Percentiles rank a stretch among this genome's conserved stretches.
phyloP scores from a whole-genome alignment of 2,797 vertebrate genomes.

The Sebastiscus albofasciatus region DNA sequence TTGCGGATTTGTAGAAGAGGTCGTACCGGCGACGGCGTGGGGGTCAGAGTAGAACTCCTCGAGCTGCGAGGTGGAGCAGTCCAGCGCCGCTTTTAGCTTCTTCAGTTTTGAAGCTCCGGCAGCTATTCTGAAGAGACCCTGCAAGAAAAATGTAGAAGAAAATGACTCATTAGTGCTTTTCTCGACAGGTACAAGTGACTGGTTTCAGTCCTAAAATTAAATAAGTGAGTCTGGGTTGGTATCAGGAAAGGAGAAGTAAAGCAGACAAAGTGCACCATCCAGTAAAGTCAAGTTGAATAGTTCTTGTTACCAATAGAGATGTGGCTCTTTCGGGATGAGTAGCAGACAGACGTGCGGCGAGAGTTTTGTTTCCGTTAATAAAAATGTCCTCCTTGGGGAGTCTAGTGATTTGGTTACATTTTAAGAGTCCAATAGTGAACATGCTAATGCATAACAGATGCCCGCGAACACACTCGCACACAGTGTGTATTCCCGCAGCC shows the following conservation, averaged over 20 bases:
- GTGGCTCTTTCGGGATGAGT: conserved; percentile 36
- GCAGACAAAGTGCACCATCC: background rate
- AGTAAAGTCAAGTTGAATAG: conserved; percentile 15
- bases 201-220: conserved; percentile 47
- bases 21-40: conserved; percentile 95
- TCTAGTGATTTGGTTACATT: conserved; percentile 30
- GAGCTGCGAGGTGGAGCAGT: conserved; percentile 96
- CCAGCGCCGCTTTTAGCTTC: conserved; percentile 96
- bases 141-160: background rate
- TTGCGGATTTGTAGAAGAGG: background rate
- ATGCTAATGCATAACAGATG: conserved; percentile 66
- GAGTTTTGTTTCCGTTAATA: conserved; percentile 38
- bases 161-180: background rate
- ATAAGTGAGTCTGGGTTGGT: conserved; percentile 25
- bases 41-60: conserved; percentile 98
- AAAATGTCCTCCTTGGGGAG: conserved; percentile 27
- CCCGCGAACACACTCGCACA: background rate
- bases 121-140: conserved; percentile 98
- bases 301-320: conserved; percentile 15
- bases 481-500: conserved; percentile 1
- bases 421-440: conserved; percentile 40
- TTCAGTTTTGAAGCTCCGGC: conserved; percentile 97
- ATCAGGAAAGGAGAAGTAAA: conserved; percentile 53
- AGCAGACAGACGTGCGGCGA: conserved; percentile 4
- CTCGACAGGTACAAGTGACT: conserved; percentile 20